Base-by-base conservation (phyloP, 2,797 vertebrate species). In the Aplochiton taeniatus region DNA sequence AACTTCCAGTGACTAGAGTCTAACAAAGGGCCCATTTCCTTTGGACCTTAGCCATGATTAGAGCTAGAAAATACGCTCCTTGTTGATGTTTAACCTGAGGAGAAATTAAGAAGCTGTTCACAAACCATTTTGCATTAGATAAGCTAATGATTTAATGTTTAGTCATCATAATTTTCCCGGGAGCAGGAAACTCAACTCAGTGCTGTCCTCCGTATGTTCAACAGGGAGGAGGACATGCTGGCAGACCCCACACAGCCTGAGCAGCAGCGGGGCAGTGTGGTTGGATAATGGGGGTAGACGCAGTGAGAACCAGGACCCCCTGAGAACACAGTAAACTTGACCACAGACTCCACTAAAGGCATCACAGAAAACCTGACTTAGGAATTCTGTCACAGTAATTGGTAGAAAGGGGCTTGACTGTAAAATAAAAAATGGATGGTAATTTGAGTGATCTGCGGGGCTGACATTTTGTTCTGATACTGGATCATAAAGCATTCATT, bases 161-260 rank as follows among this genome's bases (percentile, higher is more conserved):
- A 31, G 31, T 31, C 31, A 31, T 31, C 31, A 31, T 31, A 2
- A 31, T 31, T 31, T 31, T 31, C 31, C 31, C 31, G 31, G 2
- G 31, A 31, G 31, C 2, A 31, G 6, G 31, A 31, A 31, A 6
- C 31, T 31, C 31, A 31, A 31, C 3, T 31, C 31, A 31, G 31
- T 3, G 31, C 31, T 17, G 12, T n/a, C 59, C 58, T 42, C 46
- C 14, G 44, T 77, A 42, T 58, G 20, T 65, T 58, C 48, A 42
- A 49, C 65, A 11, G 17, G 62, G 67, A 12, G 19, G 10, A 9
- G 1, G 41, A 13, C 41, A 58, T 0, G 57, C 79, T 81, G 75
- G 67, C 14, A 16, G 86, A 79, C 83, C 84, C 81, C 83, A 85
- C 86, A 86, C 84, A 74, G 69, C 0, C 66, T 59, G 14, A n/a